phyloP scores from a whole-genome alignment of 1,140 invertebrate genomes.

The Heliconius nattereri region DNA sequence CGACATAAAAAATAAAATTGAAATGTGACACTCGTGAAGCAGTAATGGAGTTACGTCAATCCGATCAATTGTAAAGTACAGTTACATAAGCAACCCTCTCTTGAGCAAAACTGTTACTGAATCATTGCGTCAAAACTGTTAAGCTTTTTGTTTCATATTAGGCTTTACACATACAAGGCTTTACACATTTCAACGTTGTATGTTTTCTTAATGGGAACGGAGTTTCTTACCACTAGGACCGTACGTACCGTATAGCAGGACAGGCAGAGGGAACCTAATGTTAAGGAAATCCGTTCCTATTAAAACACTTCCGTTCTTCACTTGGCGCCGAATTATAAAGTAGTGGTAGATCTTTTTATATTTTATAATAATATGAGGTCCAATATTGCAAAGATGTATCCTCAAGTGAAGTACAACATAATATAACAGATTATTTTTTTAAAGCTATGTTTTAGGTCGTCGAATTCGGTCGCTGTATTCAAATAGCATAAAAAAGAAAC shows the following conservation, averaged over 20 bases:
- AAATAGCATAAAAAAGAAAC: background rate
- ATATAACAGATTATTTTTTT: too few relatives aligned
- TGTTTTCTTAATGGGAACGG: too few relatives aligned
- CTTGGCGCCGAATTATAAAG: too few relatives aligned
- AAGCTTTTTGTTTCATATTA: slow-evolving; percentile 32
- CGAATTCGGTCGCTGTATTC: background rate
- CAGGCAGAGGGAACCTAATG: too few relatives aligned
- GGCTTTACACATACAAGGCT: background rate
- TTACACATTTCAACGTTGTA: background rate
- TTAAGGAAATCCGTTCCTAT: too few relatives aligned
- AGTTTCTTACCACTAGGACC: too few relatives aligned
- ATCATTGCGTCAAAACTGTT: slow-evolving; percentile 44
- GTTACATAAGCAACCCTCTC: slow-evolving; percentile 40
- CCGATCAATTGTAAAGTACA: slow-evolving; percentile 39
- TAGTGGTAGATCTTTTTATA: too few relatives aligned
- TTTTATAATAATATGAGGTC: too few relatives aligned
- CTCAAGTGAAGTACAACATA: too few relatives aligned
- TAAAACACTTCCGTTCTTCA: too few relatives aligned
- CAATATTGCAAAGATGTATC: too few relatives aligned
- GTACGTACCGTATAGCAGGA: too few relatives aligned
- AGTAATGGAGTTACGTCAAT: slow-evolving; percentile 50
- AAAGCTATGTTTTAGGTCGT: background rate
- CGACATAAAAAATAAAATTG: background rate
- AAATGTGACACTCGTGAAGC: slow-evolving; percentile 6
- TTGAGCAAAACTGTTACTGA: slow-evolving; percentile 45